phyloP scores from a whole-genome alignment of 2,797 vertebrate genomes.

The Adrianichthys oophorus region DNA sequence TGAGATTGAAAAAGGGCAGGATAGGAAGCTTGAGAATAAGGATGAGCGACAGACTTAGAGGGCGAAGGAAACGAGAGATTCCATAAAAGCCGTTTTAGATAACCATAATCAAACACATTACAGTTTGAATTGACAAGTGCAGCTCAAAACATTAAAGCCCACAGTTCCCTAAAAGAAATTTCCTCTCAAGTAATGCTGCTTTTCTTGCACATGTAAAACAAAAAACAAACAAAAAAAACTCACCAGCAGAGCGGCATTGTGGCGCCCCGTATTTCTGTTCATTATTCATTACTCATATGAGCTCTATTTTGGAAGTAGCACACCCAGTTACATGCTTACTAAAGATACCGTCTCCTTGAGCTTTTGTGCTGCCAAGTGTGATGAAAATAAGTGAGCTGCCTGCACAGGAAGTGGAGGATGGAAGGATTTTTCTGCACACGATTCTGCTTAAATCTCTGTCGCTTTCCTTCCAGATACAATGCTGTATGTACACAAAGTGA shows the following conservation, averaged over 20 bases:
- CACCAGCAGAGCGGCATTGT: conserved; percentile 56
- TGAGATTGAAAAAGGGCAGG: conserved; percentile 22
- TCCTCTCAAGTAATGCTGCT: conserved; percentile 47
- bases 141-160: conserved; percentile 14
- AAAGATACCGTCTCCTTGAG: conserved; percentile 42
- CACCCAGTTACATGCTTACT: conserved; percentile 32
- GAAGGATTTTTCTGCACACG: neutral
- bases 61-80: conserved; percentile 19
- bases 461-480: no score
- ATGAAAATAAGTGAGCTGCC: conserved; percentile 29
- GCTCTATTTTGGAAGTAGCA: conserved; percentile 59
- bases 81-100: conserved; percentile 14
- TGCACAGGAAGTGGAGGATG: conserved; percentile 9
- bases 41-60: conserved; percentile 30
- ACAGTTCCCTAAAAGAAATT: conserved; percentile 35
- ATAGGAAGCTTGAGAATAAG: conserved; percentile 27
- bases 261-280: conserved; percentile 53
- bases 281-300: conserved; percentile 72
- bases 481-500: no score
- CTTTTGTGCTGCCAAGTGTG: conserved; percentile 34
- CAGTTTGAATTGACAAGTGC: no score
- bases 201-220: conserved; percentile 41
- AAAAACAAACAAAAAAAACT: conserved; percentile 22
- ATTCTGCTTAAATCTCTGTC: no score
- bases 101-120: neutral